Base-by-base conservation (phyloP, 1,140 invertebrate species). In the Drosophila willistoni region DNA sequence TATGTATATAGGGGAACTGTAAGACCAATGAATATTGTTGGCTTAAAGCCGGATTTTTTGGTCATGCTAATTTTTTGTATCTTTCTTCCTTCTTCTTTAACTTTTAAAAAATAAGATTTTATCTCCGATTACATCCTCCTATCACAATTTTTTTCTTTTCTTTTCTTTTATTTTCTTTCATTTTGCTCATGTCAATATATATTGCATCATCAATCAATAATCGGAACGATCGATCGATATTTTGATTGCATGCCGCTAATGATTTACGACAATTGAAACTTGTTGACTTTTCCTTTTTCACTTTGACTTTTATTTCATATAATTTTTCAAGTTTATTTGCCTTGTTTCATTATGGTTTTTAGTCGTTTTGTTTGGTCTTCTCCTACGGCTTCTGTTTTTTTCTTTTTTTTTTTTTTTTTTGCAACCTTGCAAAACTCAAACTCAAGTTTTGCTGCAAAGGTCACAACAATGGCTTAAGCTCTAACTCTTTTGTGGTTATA, bases 71-170 rank as follows among this genome's bases (percentile, higher is more conserved):
- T 86, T 79, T 73, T 7, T 29, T 25, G 1, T 22, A 22, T 51
- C 9, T 51, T 22, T 19, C 44, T 51, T 51, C 44, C 44, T 51
- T 12, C 44, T 47, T 47, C 1, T 17, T 47, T 7, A 0, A 4
- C 22, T 25, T 44, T 19, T 9, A 10, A 25, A 25, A 25, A 25
- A 71, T 77, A 69, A 63, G 71, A 72, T 71, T 68, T 75, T 75
- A 85, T 47, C 74, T 76, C 69, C 70, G 77, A 76, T 75, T 73
- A 64, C 25, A 62, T 82, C 79, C 83, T 87, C 79, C 66, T 82
- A 79, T 79, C 80, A 87, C 80, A 87, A 68, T 74, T n/a, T n/a
- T n/a, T n/a, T n/a, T n/a, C n/a, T n/a, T n/a, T 89, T 60, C 63
- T 62, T 64, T 71, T 54, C 33, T 68, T 83, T 29, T 29, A 5